Evolutionary conservation across 2,888 invertebrate species (phyloP), one percentile per base, ranked within the genome.

Genomic region (Notodonta ziczac): DNA sequence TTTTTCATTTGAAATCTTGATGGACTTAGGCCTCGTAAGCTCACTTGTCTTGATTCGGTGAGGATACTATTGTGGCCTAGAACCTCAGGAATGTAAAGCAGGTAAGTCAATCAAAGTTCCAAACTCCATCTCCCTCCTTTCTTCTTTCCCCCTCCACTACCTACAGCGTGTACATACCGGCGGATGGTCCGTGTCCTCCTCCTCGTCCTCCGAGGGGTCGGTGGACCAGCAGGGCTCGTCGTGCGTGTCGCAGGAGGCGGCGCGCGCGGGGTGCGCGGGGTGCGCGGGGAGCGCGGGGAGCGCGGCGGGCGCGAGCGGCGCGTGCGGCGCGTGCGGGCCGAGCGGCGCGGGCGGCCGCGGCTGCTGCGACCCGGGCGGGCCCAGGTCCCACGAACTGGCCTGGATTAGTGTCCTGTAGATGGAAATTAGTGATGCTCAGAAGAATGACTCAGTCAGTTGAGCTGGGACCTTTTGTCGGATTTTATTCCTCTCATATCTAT

Each of bases 201-300:
- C 98, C 70, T 98, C 98, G 70, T 97, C 97, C 76, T 98, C 98
- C 67, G 97, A 98, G 81, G 97, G 97, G 85, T 98, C 98, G 2
- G 98, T 98, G 77, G 98, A 98, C 97, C 98, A 98, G 80, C 97
- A 97, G 56, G 96, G 96, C 80, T 96, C 96, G 78, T 97, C 97
- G 77, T 96, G 96, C 65, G 85, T 68, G 80, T 90, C 90, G 77
- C 89, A 88, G 54, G 87, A 93, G 59, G 86, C 90, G 56, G 86
- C 79, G 70, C 91, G 89, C 10, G 86, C 78, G 73, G 82, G 73
- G 59, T 57, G 61, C 44, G 69, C 78, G 46, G 70, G 65, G 78
- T 89, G 78, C 74, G 85, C 72, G n/a, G 56, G 65, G 50, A 72
- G 73, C 63, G 83, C 67, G 81, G 53, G 10, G 9, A 40, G 60